These are phyloP conservation scores for Clarias laeviceps DNA, from an alignment of 2,797 vertebrate genomes.

Conservation along the genomic window DNA sequence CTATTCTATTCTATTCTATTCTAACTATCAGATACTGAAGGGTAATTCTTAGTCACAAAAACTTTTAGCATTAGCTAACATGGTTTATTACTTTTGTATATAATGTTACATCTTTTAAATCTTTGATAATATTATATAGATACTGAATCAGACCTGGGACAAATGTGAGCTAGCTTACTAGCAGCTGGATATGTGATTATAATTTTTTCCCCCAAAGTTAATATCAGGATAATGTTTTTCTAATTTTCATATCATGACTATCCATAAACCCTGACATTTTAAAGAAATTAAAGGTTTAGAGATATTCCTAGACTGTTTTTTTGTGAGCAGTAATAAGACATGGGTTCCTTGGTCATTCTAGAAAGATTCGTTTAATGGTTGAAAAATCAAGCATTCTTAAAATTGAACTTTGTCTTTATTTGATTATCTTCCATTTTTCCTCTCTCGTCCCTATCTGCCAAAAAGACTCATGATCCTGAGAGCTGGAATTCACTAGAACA, in stretches of 20 bases:
- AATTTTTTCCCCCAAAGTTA: no score
- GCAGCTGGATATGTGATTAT: neutral
- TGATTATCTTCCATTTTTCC: neutral
- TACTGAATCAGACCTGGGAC: neutral
- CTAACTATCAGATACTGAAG: neutral
- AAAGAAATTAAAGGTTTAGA: neutral
- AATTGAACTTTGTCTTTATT: neutral
- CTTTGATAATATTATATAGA: neutral
- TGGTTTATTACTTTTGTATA: neutral
- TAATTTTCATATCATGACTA: neutral
- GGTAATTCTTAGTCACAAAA: neutral
- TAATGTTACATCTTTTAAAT: neutral
- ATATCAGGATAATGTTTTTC: neutral
- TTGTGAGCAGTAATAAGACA: neutral
- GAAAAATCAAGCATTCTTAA: neutral
- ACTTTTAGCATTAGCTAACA: neutral
- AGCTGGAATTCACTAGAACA: constrained; percentile 54
- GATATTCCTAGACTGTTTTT: neutral
- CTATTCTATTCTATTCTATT: no score
- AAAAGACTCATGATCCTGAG: constrained; percentile 39
- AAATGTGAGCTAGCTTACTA: neutral
- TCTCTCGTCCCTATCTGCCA: constrained; percentile 13
- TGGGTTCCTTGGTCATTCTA: neutral
- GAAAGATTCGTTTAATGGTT: neutral
- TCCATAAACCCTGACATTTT: neutral